Conservation (phyloP, 2,888 invertebrate genomes). For the Stegana nigrithorax region DNA sequence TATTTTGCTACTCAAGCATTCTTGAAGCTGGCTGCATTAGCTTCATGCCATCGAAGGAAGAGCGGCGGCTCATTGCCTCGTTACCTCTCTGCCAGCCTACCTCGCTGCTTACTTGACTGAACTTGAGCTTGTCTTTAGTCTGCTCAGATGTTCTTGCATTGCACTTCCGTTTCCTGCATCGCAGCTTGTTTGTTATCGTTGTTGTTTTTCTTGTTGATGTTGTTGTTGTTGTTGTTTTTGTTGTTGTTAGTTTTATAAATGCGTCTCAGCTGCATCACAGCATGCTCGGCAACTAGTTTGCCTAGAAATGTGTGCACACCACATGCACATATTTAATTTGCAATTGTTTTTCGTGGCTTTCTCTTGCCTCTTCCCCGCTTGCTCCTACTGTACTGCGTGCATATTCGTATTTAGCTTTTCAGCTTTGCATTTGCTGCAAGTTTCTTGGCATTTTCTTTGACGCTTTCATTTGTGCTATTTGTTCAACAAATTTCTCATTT, state of each 20-base stretch:
- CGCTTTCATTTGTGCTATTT: conserved; percentile 39
- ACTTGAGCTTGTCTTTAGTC: conserved; percentile 7
- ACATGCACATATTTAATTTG: conserved; percentile 53
- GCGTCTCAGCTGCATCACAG: conserved; percentile 3
- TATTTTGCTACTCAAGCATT: conserved; percentile 54
- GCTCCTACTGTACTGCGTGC: neutral
- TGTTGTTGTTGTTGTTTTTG: conserved; percentile 26
- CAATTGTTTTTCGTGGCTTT: conserved; percentile 45
- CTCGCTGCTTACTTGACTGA: neutral
- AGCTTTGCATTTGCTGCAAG: neutral
- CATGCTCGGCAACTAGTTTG: neutral
- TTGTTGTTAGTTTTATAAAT: conserved; percentile 24
- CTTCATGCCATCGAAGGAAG: too few relatives aligned
- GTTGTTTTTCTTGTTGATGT: neutral
- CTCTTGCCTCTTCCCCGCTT: neutral
- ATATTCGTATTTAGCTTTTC: neutral
- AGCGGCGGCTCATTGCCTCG: too few relatives aligned
- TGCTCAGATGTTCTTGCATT: neutral
- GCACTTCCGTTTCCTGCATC: conserved; percentile 12
- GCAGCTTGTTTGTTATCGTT: neutral
- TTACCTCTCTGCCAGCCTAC: too few relatives aligned
- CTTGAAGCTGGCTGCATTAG: conserved; percentile 39
- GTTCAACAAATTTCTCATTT: conserved; percentile 56
- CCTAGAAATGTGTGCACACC: neutral
- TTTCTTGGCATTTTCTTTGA: too few relatives aligned